Conservation (phyloP, 2,113 vertebrate species). For the Craseonycteris thonglongyai region DNA sequence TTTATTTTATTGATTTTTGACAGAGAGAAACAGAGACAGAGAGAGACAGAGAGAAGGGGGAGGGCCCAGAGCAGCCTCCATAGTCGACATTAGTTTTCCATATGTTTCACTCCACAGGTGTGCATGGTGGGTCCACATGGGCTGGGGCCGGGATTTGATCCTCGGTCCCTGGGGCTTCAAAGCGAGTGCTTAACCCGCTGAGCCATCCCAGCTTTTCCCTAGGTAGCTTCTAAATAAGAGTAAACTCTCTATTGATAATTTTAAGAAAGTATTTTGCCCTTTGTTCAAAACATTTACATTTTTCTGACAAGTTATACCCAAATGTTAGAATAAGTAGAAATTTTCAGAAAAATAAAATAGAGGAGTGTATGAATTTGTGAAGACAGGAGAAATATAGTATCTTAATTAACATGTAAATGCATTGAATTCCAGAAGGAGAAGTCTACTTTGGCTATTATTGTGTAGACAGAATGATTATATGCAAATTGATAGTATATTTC, state of each 20-base stretch:
- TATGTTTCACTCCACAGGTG: no score
- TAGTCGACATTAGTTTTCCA: no score
- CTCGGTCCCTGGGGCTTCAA: no score
- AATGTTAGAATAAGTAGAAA: conserved; percentile 10
- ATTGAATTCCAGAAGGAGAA: conserved; percentile 10
- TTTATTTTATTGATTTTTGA: no score
- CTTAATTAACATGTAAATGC: background rate
- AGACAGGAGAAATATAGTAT: conserved; percentile 4
- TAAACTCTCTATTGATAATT: background rate
- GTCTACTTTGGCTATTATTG: conserved; percentile 36
- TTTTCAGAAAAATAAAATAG: conserved; percentile 32
- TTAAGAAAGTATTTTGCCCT: background rate
- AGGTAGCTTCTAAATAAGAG: background rate
- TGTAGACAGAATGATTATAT: conserved; percentile 36
- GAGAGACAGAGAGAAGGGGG: no score
- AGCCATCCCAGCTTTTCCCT: no score
- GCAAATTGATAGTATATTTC: conserved; percentile 32
- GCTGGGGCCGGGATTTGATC: no score
- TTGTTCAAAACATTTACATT: conserved; percentile 3
- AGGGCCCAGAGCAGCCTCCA: no score
- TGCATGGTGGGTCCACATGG: no score
- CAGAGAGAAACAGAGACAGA: no score
- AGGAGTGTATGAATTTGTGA: background rate
- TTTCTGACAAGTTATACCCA: conserved; percentile 3
- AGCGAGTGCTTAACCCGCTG: no score